phyloP scores from a whole-genome alignment of 2,797 vertebrate species.

The Chanos chanos region DNA sequence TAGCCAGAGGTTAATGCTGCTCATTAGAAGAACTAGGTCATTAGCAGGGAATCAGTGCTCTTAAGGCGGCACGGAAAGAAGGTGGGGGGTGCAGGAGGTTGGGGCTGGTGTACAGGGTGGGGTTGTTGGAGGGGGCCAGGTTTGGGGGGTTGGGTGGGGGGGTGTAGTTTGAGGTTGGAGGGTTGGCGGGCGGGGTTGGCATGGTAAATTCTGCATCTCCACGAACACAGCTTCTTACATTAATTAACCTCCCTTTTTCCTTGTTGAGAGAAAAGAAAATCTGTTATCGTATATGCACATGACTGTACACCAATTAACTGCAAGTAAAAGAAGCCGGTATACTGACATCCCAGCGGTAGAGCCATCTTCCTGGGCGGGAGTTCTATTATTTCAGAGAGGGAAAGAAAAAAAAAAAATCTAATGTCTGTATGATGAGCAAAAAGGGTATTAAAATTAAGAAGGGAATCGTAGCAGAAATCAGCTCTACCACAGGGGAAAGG shows the following conservation, averaged over 20 bases:
- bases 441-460: constrained; percentile 98
- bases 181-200: constrained; percentile 71
- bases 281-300: constrained; percentile 89
- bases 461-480: constrained; percentile 97
- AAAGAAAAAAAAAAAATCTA: constrained; percentile 76
- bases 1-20: constrained; percentile 99
- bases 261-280: constrained; percentile 77
- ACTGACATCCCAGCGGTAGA: constrained; percentile 84
- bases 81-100: constrained; percentile 59
- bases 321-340: constrained; percentile 81
- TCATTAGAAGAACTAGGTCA: constrained; percentile 99
- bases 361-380: constrained; percentile 84
- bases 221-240: constrained; percentile 95
- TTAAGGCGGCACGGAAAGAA: constrained; percentile 88
- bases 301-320: constrained; percentile 98
- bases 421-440: constrained; percentile 96
- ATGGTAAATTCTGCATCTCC: constrained; percentile 92
- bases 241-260: constrained; percentile 99
- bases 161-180: constrained; percentile 60
- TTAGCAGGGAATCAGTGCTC: constrained; percentile 99
- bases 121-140: constrained; percentile 45
- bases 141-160: constrained; percentile 63
- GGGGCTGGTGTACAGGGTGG: constrained; percentile 63
- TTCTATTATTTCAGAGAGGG: constrained; percentile 89
- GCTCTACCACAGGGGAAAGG: constrained; percentile 90